Evolutionary conservation across 1,140 invertebrate genomes (phyloP), one percentile per base, ranked within the genome.

Genomic region (Galendromus occidentalis): DNA sequence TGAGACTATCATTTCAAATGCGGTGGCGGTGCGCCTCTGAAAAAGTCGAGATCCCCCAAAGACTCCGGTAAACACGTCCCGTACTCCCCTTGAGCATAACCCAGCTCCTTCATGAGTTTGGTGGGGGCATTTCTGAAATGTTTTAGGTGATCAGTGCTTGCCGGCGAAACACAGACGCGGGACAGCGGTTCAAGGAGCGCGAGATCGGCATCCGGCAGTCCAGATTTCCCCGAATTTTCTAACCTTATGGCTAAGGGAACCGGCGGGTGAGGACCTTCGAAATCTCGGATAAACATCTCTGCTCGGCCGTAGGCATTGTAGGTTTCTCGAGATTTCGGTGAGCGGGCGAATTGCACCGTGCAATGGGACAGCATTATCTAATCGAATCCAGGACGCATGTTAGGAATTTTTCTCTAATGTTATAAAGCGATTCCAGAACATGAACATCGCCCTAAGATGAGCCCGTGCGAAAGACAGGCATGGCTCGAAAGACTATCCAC

Each of bases 91-190:
- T 75, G 72, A 28, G 72, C 73, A 69, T 77, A 76, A 82, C 85
- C 85, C 71, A 89, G 73, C 72, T 85, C 77, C 74, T 82, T 83
- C 85, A 87, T 87, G 1, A 89, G 76, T 74, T 81, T 85, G 2
- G 85, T 87, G 1, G 86, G 81, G 25, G 86, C 85, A 79, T 88
- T 89, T 66, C 86, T 77, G 65, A 89, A 77, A 39, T 39, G 4
- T 39, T 9, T 9, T 4, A 39, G 9, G 9, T 39, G 4, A 39
- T 39, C 33, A 39, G 9, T 39, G n/a, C n/a, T 39, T 9, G 33
- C 4, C 33, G 33, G 9, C 33, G 33, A 39, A 4, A 39, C 33
- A 6, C 4, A 39, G 9, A 6, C 33, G 33, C 33, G 4, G 33
- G 9, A 39, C 33, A 9, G 33, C 9, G 33, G 33, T 39, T 39